phyloP scores from a whole-genome alignment of 2,888 invertebrate species.

The Allophyes oxyacanthae region DNA sequence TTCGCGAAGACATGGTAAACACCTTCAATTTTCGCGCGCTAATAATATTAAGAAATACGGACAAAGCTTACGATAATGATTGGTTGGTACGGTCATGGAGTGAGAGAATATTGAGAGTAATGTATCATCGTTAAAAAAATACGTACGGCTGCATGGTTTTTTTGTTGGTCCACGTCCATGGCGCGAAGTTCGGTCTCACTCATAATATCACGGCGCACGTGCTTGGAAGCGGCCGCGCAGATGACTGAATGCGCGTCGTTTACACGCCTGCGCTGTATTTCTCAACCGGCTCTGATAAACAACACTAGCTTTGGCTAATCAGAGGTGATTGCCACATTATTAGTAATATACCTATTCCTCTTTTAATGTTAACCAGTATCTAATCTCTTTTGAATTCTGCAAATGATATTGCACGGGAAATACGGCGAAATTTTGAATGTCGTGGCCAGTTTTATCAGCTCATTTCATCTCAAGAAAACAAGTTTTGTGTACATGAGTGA shows the following conservation, averaged over 20 bases:
- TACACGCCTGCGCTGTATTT: slow-evolving; percentile 67
- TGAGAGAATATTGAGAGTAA: slow-evolving; percentile 7
- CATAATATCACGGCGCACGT: slow-evolving; percentile 61
- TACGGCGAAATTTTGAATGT: slow-evolving; percentile 11
- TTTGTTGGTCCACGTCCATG: slow-evolving; percentile 63
- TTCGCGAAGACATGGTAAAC: slow-evolving; percentile 64
- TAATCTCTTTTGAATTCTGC: slow-evolving; percentile 34
- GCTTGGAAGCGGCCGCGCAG: slow-evolving; percentile 64
- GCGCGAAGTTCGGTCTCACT: slow-evolving; percentile 50
- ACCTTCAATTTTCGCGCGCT: slow-evolving; percentile 61
- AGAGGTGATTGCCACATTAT: slow-evolving; percentile 63
- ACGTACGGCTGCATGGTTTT: slow-evolving; percentile 69
- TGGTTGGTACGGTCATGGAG: slow-evolving; percentile 7
- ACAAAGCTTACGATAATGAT: slow-evolving; percentile 18
- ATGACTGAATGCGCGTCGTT: slow-evolving; percentile 66
- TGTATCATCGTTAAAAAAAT: slow-evolving; percentile 28
- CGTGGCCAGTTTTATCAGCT: neutral
- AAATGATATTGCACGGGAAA: slow-evolving; percentile 3
- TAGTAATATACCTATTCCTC: slow-evolving; percentile 36
- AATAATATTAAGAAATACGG: slow-evolving; percentile 20
- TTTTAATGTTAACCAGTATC: slow-evolving; percentile 35
- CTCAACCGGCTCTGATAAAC: slow-evolving; percentile 76
- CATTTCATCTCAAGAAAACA: too few relatives aligned
- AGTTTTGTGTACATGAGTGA: too few relatives aligned
- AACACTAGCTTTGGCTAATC: slow-evolving; percentile 71